Percentiles rank a stretch among this genome's conserved stretches.
Evolutionary conservation across 1,140 invertebrate species (phyloP).

Genomic region (Varroa destructor): DNA sequence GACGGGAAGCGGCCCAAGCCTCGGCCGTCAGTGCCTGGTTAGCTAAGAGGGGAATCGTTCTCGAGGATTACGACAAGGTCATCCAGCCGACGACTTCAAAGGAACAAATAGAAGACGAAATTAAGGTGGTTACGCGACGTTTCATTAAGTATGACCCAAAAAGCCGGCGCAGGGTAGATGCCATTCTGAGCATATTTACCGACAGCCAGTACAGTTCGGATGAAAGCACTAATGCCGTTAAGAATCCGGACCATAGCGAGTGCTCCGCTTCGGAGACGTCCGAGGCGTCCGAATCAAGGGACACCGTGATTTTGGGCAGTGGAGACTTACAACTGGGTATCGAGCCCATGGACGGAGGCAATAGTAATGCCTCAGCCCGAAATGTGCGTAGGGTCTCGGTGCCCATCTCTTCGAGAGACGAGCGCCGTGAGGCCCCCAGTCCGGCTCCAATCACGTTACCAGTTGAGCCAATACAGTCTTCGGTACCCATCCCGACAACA

Average conservation of each 20-base stretch:
- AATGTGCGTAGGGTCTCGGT: conserved; percentile 6
- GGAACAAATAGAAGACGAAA: conserved; percentile 7
- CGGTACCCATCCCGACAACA: too few species aligned
- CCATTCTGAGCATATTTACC: background rate
- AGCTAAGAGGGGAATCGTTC: conserved; percentile 18
- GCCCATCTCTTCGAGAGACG: conserved; percentile 18
- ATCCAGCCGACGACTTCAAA: background rate
- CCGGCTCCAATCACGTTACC: too few species aligned
- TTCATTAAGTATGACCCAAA: conserved; percentile 25
- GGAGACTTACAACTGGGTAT: background rate
- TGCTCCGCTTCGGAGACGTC: background rate
- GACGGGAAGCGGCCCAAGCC: background rate
- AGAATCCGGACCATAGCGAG: background rate
- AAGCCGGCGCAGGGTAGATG: conserved; percentile 1
- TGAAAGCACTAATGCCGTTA: conserved; percentile 11
- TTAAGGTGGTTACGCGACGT: conserved; percentile 22
- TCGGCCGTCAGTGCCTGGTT: conserved; percentile 9
- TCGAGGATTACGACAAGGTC: conserved; percentile 16
- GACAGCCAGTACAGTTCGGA: conserved; percentile 27
- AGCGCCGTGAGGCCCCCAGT: conserved; percentile 5
- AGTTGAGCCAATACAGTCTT: background rate
- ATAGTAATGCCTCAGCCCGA: too few species aligned
- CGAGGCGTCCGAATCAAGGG: conserved; percentile 15
- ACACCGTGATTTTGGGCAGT: conserved; percentile 14
- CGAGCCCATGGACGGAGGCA: too few species aligned